Conservation (phyloP, 1,140 invertebrate genomes). For the Caenorhabditis inopinata region DNA sequence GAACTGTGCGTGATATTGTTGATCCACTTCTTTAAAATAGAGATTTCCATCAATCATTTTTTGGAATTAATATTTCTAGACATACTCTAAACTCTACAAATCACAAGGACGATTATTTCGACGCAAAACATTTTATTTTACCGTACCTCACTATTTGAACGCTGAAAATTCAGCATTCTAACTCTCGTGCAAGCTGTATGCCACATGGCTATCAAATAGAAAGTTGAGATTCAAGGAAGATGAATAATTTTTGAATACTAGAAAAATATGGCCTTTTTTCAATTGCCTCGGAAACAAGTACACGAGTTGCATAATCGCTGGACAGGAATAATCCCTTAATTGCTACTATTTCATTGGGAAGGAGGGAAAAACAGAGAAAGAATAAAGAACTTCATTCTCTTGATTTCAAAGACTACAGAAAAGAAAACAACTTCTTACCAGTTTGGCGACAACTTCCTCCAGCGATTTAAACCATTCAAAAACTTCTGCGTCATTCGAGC, state of each 20-base stretch:
- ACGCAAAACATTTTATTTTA: no score
- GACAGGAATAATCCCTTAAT: slow-evolving; percentile 35
- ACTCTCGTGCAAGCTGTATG: slow-evolving; percentile 3
- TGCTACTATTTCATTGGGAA: neutral
- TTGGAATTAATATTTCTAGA: no score
- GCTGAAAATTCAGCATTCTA: neutral
- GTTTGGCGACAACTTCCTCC: slow-evolving; percentile 55
- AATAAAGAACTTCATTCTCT: neutral
- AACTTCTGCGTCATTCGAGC: slow-evolving; percentile 53
- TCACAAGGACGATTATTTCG: no score
- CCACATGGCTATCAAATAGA: neutral
- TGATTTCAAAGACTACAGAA: neutral
- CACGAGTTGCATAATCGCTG: slow-evolving; percentile 21
- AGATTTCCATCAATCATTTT: no score
- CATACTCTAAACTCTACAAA: no score
- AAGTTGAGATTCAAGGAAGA: neutral
- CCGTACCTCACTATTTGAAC: slow-evolving; percentile 4
- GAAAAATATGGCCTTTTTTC: neutral
- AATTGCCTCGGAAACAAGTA: slow-evolving; percentile 9
- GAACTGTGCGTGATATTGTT: no score
- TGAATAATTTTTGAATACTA: neutral
- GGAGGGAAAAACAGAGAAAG: neutral
- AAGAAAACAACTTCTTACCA: slow-evolving; percentile 47
- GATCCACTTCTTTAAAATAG: no score
- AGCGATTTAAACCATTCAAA: slow-evolving; percentile 60